Conservation (phyloP, 2,888 invertebrate species). For the Leucoptera coffeella region DNA sequence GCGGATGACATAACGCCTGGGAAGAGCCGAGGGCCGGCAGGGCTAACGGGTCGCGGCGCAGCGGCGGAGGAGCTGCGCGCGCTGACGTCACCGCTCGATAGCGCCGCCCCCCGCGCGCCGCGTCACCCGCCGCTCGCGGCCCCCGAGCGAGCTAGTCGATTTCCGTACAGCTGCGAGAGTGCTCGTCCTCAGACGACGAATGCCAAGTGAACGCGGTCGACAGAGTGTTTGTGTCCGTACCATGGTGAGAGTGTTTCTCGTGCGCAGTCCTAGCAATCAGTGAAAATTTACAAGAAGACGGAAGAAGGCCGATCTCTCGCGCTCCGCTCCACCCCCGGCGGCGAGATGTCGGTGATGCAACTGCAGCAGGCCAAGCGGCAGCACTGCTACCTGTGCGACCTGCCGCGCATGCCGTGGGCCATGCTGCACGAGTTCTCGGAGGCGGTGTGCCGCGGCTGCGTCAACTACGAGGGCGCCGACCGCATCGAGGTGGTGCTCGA, state of each 20-base stretch:
- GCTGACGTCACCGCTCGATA: slow-evolving; percentile 55
- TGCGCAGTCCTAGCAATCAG: slow-evolving; percentile 23
- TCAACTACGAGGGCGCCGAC: slow-evolving; percentile 98
- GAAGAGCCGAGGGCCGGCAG: too few relatives aligned
- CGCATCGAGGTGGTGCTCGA: slow-evolving; percentile 95
- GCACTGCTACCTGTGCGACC: slow-evolving; percentile 98
- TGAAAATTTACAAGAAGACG: slow-evolving; percentile 42
- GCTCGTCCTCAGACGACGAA: not conserved
- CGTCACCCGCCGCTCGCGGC: slow-evolving; percentile 6
- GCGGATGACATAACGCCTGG: too few relatives aligned
- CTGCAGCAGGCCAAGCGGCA: slow-evolving; percentile 76
- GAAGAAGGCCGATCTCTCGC: slow-evolving; percentile 47
- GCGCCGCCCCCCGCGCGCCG: slow-evolving; percentile 22
- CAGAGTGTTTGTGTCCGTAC: too few relatives aligned
- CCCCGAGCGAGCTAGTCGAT: slow-evolving; percentile 11
- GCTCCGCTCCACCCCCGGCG: slow-evolving; percentile 33
- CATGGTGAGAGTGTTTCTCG: slow-evolving; percentile 44
- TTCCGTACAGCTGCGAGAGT: too few relatives aligned
- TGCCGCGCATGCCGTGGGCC: slow-evolving; percentile 99
- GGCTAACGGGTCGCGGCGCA: slow-evolving; percentile 39
- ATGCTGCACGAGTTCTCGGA: slow-evolving; percentile 98
- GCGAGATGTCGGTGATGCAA: slow-evolving; percentile 75
- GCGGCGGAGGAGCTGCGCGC: slow-evolving; percentile 38
- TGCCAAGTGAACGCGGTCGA: too few relatives aligned
- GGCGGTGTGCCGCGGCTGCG: slow-evolving; percentile 97